phyloP scores from a whole-genome alignment of 37 sponge, comb jelly and placozoan genomes.

The Spongilla lacustris region DNA sequence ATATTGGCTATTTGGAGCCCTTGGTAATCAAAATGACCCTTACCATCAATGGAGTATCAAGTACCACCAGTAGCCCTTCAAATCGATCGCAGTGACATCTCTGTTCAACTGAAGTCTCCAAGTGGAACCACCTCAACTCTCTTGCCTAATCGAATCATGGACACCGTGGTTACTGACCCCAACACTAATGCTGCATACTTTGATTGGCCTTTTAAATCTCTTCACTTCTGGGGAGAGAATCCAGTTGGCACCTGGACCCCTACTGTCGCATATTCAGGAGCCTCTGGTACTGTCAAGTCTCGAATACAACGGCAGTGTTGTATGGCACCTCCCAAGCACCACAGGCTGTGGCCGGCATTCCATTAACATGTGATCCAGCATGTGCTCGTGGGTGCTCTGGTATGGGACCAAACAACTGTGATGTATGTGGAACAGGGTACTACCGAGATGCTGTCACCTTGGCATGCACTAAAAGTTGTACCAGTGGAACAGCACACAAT shows the following conservation, averaged over 20 bases:
- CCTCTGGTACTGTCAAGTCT: constrained; percentile 17
- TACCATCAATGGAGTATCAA: neutral
- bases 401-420: constrained; percentile 10
- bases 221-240: constrained; percentile 70
- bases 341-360: constrained; percentile 26
- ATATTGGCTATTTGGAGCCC: constrained; percentile 21
- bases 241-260: constrained; percentile 52
- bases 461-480: neutral
- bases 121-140: constrained; percentile 58
- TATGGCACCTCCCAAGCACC: constrained; percentile 48
- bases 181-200: constrained; percentile 18
- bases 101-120: constrained; percentile 65
- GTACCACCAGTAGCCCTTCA: neutral
- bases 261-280: neutral
- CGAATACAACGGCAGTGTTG: constrained; percentile 1
- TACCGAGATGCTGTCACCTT: constrained; percentile 11
- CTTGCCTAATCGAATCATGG: constrained; percentile 43
- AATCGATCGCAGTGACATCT: constrained; percentile 73
- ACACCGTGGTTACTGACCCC: constrained; percentile 4
- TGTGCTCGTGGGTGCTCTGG: constrained; percentile 48
- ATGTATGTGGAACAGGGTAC: neutral
- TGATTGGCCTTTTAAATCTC: constrained; percentile 67
- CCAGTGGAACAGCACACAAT: neutral
- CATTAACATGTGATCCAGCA: constrained; percentile 27
- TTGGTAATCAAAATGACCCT: constrained; percentile 16